phyloP scores from a whole-genome alignment of 2,888 invertebrate species.

The Osedax frankpressi region DNA sequence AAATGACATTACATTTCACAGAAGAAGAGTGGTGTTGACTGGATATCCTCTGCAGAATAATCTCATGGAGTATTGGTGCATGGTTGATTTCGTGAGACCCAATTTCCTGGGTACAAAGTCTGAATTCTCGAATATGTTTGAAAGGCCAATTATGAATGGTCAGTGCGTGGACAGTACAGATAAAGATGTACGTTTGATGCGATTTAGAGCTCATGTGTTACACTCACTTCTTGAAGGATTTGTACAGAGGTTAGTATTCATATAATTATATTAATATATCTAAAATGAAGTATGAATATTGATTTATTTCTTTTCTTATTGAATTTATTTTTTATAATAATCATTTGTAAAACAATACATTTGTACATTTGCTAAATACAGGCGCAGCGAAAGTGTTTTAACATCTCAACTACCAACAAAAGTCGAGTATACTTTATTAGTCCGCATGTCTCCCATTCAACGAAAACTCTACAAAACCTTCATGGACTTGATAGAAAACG shows the following conservation, averaged over 20 bases:
- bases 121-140: constrained; percentile 96
- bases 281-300: no score
- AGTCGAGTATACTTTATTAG: constrained; percentile 80
- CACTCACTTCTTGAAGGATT: constrained; percentile 87
- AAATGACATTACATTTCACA: no score
- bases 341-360: not conserved
- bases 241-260: constrained; percentile 56
- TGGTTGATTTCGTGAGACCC: constrained; percentile 96
- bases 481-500: constrained; percentile 56
- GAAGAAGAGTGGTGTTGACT: constrained; percentile 82
- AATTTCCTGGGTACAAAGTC: constrained; percentile 91
- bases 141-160: constrained; percentile 92
- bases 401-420: constrained; percentile 84
- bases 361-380: constrained; percentile 32
- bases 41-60: constrained; percentile 98
- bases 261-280: not conserved
- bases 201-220: constrained; percentile 84
- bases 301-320: not conserved
- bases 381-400: constrained; percentile 79
- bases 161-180: constrained; percentile 93
- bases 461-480: constrained; percentile 77
- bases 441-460: constrained; percentile 79
- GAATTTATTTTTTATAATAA: not conserved
- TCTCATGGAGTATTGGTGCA: constrained; percentile 77
- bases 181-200: constrained; percentile 80